These are phyloP conservation scores for Drosophila simulans DNA, from an alignment of 1,140 invertebrate species.

Conservation along the genomic window DNA sequence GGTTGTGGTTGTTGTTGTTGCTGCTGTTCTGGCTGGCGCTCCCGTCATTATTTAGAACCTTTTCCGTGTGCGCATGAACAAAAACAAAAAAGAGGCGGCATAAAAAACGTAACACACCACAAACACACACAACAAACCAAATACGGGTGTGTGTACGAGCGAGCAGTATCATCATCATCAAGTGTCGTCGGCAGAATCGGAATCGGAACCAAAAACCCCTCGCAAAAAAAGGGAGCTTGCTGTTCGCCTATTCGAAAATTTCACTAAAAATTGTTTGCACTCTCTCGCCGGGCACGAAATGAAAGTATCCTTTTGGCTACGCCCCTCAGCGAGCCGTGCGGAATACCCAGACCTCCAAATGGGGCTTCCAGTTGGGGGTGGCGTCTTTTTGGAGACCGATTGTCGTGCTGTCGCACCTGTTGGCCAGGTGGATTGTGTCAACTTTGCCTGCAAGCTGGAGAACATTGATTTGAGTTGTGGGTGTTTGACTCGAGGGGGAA, in stretches of 20 bases:
- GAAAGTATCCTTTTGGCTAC: conserved; percentile 76
- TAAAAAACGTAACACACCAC: conserved; percentile 51
- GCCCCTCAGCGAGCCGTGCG: conserved; percentile 8
- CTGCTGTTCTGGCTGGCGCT: conserved; percentile 52
- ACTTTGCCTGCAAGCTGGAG: conserved; percentile 21
- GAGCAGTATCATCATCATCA: conserved; percentile 74
- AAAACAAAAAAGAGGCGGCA: conserved; percentile 29
- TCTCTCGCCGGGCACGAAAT: conserved; percentile 80
- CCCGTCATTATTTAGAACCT: conserved; percentile 78
- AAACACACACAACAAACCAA: conserved; percentile 52
- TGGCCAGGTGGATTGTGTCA: conserved; percentile 45
- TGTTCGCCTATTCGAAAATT: conserved; percentile 84
- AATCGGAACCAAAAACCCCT: conserved; percentile 45
- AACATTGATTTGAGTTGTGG: conserved; percentile 17
- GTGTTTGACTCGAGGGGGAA: not conserved
- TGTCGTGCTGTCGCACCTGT: conserved; percentile 32
- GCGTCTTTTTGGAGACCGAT: not conserved
- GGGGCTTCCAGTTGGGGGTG: not conserved
- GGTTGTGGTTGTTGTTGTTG: conserved; percentile 41
- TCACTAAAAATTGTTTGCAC: conserved; percentile 85
- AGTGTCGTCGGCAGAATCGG: conserved; percentile 46
- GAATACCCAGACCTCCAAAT: conserved; percentile 5
- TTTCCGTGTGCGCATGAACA: conserved; percentile 61
- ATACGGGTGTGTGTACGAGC: conserved; percentile 26
- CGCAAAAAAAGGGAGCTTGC: conserved; percentile 63